Percentiles rank a stretch among this genome's conserved stretches.
phyloP scores from a whole-genome alignment of 2,888 invertebrate genomes.

The Eupsilia transversa region DNA sequence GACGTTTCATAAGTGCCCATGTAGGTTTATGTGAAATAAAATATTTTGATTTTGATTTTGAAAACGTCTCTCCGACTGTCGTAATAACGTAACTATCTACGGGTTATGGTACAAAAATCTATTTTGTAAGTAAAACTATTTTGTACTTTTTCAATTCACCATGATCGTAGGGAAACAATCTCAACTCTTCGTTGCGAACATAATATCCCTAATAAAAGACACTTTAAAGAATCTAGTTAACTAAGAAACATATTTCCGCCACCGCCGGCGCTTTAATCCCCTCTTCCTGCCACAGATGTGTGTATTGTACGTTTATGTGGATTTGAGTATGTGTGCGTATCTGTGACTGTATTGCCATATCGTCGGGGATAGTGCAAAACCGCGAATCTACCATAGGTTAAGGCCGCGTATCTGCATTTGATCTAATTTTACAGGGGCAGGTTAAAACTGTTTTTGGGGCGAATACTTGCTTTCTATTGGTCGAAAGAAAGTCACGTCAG shows the following conservation, averaged over 20 bases:
- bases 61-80: background rate
- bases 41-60: too few species aligned
- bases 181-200: background rate
- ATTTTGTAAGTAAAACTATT: background rate
- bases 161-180: background rate
- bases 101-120: background rate
- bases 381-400: too few species aligned
- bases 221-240: background rate
- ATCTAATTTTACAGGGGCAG: too few species aligned
- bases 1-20: too few species aligned
- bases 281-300: background rate
- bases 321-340: constrained; percentile 17
- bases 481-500: too few species aligned
- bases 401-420: too few species aligned
- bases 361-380: too few species aligned
- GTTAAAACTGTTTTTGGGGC: too few species aligned
- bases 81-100: background rate
- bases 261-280: background rate
- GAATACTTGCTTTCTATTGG: too few species aligned
- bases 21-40: too few species aligned
- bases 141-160: constrained; percentile 17
- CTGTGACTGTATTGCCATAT: constrained; percentile 37
- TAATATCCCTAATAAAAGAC: background rate
- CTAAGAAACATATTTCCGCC: background rate
- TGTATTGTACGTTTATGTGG: constrained; percentile 7